Percentiles rank a stretch among this genome's conserved stretches.
phyloP scores from a whole-genome alignment of 2,888 invertebrate genomes.

The Drosophila quinaria region DNA sequence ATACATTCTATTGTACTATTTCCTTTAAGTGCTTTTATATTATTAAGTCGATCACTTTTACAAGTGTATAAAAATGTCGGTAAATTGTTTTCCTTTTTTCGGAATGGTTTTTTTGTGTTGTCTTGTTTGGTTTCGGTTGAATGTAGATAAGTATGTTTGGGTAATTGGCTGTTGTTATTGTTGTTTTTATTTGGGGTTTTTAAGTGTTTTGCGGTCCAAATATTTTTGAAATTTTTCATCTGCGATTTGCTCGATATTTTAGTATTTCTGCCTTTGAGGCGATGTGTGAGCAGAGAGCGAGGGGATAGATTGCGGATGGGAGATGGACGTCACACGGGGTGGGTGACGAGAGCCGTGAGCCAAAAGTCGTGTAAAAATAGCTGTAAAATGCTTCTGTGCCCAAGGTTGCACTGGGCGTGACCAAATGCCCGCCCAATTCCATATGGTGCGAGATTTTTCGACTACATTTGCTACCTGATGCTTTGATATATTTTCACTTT shows the following conservation, averaged over 20 bases:
- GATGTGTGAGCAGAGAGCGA: constrained; percentile 1
- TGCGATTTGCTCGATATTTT: constrained; percentile 54
- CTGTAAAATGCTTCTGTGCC: constrained; percentile 62
- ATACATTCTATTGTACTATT: too few species aligned
- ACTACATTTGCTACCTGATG: constrained; percentile 41
- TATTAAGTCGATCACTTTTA: background rate
- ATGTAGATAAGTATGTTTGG: constrained; percentile 32
- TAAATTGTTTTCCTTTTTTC: background rate
- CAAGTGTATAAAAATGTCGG: constrained; percentile 24
- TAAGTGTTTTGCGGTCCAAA: constrained; percentile 65
- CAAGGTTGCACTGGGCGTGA: constrained; percentile 51
- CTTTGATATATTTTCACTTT: constrained; percentile 25
- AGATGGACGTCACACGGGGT: background rate
- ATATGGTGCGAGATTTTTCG: constrained; percentile 32
- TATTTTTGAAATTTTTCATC: constrained; percentile 67
- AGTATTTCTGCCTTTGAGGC: constrained; percentile 43
- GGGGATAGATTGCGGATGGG: background rate
- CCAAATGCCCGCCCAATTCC: constrained; percentile 43
- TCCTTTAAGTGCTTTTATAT: too few species aligned
- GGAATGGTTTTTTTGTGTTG: background rate
- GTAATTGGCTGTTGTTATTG: constrained; percentile 34
- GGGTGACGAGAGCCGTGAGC: constrained; percentile 20
- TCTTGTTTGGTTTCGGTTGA: constrained; percentile 1
- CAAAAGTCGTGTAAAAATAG: constrained; percentile 66
- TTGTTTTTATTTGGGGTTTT: constrained; percentile 40